These are phyloP conservation scores for Adineta ricciae DNA, from an alignment of 2,888 invertebrate genomes.

Conservation along the genomic window DNA sequence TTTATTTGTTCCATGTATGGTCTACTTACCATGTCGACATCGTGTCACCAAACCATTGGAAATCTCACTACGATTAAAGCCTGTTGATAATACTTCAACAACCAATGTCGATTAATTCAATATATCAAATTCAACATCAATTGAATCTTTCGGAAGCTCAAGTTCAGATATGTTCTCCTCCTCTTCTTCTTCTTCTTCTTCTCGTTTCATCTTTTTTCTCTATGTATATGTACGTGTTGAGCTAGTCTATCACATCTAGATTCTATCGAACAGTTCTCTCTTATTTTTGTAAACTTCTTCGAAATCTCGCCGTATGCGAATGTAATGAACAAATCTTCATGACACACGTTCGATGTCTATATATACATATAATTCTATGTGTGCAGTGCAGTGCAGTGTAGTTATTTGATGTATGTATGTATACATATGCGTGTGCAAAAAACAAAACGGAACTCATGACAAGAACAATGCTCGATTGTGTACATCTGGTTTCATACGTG, in stretches of 20 bases:
- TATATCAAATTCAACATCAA: neutral
- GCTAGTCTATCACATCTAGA: constrained; percentile 3
- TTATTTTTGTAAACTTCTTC: neutral
- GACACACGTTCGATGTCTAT: neutral
- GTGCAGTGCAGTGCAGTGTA: constrained; percentile 7
- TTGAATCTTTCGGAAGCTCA: constrained; percentile 6
- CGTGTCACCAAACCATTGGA: constrained; percentile 31
- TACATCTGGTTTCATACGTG: neutral
- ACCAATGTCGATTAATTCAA: neutral
- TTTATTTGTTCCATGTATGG: constrained; percentile 76
- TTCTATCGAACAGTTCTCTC: constrained; percentile 1
- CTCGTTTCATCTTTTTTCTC: neutral
- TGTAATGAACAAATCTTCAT: neutral
- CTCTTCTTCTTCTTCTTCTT: neutral
- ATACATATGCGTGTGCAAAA: neutral
- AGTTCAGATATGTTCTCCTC: neutral
- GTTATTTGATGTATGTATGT: neutral
- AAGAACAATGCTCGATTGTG: neutral
- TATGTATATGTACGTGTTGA: neutral
- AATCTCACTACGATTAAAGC: neutral
- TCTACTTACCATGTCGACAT: constrained; percentile 76
- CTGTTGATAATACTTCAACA: constrained; percentile 1
- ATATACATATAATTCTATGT: neutral
- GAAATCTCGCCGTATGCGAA: neutral
- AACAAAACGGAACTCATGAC: neutral